Conservation (phyloP, 2,888 invertebrate species). For the Diarsia mendica region DNA sequence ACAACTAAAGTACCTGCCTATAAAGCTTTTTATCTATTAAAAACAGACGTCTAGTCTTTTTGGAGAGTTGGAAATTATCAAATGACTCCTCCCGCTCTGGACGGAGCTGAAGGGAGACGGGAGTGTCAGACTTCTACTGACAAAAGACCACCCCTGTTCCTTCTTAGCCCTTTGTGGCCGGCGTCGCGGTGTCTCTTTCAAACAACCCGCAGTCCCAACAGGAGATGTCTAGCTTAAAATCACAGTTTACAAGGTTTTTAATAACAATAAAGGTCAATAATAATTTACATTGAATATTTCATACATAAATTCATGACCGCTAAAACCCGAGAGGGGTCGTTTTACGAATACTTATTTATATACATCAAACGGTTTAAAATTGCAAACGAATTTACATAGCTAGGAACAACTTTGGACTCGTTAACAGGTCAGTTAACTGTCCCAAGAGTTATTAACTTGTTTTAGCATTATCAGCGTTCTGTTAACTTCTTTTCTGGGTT, state of each 20-base stretch:
- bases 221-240: conserved; percentile 16
- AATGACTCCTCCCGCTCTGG: too few relatives aligned
- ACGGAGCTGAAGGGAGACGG: too few relatives aligned
- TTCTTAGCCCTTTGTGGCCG: too few relatives aligned
- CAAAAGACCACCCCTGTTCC: too few relatives aligned
- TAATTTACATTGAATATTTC: conserved; percentile 52
- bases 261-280: conserved; percentile 29
- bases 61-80: too few relatives aligned
- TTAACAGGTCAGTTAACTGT: conserved; percentile 54
- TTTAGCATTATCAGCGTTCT: conserved; percentile 39
- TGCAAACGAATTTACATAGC: conserved; percentile 53
- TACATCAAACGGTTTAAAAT: conserved; percentile 56
- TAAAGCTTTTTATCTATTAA: conserved; percentile 5
- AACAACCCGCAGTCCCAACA: too few relatives aligned
- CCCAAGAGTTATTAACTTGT: conserved; percentile 60
- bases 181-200: too few relatives aligned
- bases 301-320: conserved; percentile 46
- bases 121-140: too few relatives aligned
- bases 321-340: conserved; percentile 21
- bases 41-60: conserved; percentile 16
- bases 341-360: conserved; percentile 48
- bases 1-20: not conserved
- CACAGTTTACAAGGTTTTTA: conserved; percentile 7
- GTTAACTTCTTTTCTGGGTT: conserved; percentile 43
- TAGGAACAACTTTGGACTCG: conserved; percentile 51